Percentiles rank a stretch among this genome's conserved stretches.
These are phyloP conservation scores for Pelosia muscerda DNA, from an alignment of 2,888 invertebrate genomes.

Conservation along the genomic window DNA sequence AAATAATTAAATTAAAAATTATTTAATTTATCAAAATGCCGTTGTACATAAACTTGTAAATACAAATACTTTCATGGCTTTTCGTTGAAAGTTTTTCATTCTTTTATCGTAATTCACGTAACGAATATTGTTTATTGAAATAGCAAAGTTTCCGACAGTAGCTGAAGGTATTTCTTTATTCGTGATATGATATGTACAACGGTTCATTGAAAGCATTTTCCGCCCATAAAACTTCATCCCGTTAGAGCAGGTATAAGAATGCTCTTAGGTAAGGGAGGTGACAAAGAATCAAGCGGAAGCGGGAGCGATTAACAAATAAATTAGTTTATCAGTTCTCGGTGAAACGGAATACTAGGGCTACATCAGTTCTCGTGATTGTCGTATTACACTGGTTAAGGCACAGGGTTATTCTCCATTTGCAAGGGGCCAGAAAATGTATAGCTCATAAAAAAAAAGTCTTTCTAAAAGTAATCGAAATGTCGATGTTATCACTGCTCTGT, in stretches of 20 bases:
- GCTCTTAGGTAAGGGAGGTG: conserved; percentile 28
- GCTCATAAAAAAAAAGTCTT: too few relatives aligned
- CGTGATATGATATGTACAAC: conserved; percentile 50
- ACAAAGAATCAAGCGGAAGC: neutral
- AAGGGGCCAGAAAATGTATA: too few relatives aligned
- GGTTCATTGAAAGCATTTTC: conserved; percentile 61
- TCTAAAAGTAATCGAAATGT: too few relatives aligned
- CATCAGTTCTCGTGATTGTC: too few relatives aligned
- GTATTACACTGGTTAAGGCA: too few relatives aligned
- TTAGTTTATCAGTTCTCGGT: neutral
- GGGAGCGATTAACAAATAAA: conserved; percentile 18
- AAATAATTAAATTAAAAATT: too few relatives aligned
- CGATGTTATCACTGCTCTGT: too few relatives aligned
- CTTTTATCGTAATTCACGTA: neutral
- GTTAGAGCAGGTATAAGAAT: conserved; percentile 60
- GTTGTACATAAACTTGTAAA: neutral
- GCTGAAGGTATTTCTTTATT: conserved; percentile 35
- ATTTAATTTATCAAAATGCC: too few relatives aligned
- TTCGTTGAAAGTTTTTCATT: neutral
- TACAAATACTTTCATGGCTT: neutral
- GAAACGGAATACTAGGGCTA: neutral
- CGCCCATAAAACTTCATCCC: conserved; percentile 64
- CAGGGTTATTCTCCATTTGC: too few relatives aligned
- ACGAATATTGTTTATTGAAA: conserved; percentile 33
- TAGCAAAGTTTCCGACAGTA: conserved; percentile 31